Conservation (phyloP, 2,797 vertebrate genomes). For the Odontamblyopus lacepedii region DNA sequence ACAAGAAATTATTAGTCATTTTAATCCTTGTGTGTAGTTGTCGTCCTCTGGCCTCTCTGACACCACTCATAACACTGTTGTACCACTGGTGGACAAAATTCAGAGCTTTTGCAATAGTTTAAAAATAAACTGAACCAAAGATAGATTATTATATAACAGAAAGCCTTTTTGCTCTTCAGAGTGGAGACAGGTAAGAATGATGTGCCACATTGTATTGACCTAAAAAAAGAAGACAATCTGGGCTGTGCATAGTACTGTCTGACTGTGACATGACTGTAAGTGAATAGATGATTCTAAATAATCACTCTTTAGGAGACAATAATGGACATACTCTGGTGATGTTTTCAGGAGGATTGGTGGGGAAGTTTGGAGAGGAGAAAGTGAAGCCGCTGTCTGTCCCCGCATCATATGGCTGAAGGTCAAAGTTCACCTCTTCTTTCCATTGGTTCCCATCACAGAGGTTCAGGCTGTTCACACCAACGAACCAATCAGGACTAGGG, state of each 20-base stretch:
- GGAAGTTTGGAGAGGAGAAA: constrained; percentile 81
- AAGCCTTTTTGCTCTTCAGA: constrained; percentile 36
- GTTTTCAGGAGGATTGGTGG: constrained; percentile 70
- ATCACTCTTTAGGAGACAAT: neutral
- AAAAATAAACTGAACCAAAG: constrained; percentile 10
- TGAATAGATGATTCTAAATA: neutral
- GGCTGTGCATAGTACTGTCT: constrained; percentile 10
- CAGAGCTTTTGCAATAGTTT: neutral
- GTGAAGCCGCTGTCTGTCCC: constrained; percentile 85
- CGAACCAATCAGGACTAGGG: constrained; percentile 79
- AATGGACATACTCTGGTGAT: constrained; percentile 67
- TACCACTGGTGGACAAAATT: neutral
- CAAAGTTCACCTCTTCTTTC: constrained; percentile 78
- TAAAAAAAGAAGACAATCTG: constrained; percentile 33
- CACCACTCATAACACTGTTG: neutral
- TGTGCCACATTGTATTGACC: constrained; percentile 9
- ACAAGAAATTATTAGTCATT: constrained; percentile 26
- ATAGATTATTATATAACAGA: constrained; percentile 48
- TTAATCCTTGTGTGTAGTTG: neutral
- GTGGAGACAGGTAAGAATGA: constrained; percentile 46
- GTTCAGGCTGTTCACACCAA: constrained; percentile 71
- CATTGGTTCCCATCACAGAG: constrained; percentile 73
- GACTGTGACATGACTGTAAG: constrained; percentile 7
- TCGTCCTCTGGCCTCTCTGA: neutral
- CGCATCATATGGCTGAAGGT: constrained; percentile 80